Base-by-base conservation (phyloP, 2,888 invertebrate genomes). In the Latrodectus elegans region DNA sequence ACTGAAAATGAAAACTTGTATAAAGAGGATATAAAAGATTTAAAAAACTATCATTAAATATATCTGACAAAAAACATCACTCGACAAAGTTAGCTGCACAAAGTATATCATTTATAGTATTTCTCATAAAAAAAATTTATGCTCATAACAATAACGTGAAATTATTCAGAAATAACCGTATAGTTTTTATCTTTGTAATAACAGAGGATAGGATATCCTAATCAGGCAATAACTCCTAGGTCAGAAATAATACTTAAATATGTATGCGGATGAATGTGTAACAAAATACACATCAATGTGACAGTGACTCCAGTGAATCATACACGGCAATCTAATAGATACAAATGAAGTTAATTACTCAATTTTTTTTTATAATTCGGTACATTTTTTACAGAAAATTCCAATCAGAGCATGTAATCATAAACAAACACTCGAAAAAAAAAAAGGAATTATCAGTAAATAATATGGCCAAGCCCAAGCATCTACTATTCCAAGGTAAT, bases 401-500 rank as follows among this genome's bases (percentile, higher is more conserved):
- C 38, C 0, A 38, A 38, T 38, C 38, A 2, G 38, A 22, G 22
- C 38, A 22, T 70, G 8, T 22, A 60, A 60, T 6, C 60, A n/a
- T 15, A 9, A 60, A n/a, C n/a, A 51, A 72, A 72, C 52, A 51
- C 8, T 17, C 53, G 8, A 49, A 22, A 60, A 17, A 10, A 55
- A 8, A 67, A 17, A 10, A 68, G 15, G 53, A 78, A 70, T 78
- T 78, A 68, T 55, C 53, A 81, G 72, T 73, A 38, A 79, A 74
- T 76, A 64, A 68, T 65, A 72, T 49, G 81, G 76, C 76, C 80
- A 76, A 80, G 65, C 86, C 86, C 86, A 72, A 78, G 60, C 75
- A 26, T n/a, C 15, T 71, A 55, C 55, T 17, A 71, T 26, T 26
- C 55, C 67, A n/a, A 52, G 65, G 38, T 17, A 65, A 67, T 71